phyloP scores from a whole-genome alignment of 2,797 vertebrate species.

The Peromyscus eremicus region DNA sequence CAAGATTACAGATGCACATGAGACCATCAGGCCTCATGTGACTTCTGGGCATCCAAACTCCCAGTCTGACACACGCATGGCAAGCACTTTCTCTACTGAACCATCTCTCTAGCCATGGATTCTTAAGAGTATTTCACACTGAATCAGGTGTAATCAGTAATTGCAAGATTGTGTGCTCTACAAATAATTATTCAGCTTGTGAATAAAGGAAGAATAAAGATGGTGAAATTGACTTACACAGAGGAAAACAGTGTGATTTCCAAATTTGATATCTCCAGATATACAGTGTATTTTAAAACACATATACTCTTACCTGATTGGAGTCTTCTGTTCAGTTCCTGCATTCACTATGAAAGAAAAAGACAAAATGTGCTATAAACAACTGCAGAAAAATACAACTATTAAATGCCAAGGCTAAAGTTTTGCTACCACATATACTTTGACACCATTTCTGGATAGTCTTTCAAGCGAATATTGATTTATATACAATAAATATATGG shows the following conservation, averaged over 20 bases:
- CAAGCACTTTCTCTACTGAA: background rate
- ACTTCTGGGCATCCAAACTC: background rate
- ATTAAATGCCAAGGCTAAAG: background rate
- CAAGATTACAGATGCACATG: background rate
- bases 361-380: background rate
- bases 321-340: too few species aligned
- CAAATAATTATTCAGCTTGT: background rate
- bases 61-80: too few species aligned
- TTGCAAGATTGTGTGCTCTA: background rate
- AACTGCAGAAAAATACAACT: background rate
- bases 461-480: background rate
- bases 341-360: background rate
- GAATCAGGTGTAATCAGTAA: background rate
- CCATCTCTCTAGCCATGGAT: background rate
- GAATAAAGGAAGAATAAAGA: background rate
- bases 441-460: background rate
- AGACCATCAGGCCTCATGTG: background rate
- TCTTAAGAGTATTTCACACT: background rate
- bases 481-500: background rate
- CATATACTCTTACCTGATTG: background rate
- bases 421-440: background rate
- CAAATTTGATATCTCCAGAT: background rate
- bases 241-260: background rate
- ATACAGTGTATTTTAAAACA: background rate
- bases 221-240: background rate